A percentile compares a stretch with the other conserved stretches of the same genome.
These are phyloP conservation scores for Melospiza melodia DNA, from an alignment of 2,113 vertebrate genomes.

Conservation along the genomic window DNA sequence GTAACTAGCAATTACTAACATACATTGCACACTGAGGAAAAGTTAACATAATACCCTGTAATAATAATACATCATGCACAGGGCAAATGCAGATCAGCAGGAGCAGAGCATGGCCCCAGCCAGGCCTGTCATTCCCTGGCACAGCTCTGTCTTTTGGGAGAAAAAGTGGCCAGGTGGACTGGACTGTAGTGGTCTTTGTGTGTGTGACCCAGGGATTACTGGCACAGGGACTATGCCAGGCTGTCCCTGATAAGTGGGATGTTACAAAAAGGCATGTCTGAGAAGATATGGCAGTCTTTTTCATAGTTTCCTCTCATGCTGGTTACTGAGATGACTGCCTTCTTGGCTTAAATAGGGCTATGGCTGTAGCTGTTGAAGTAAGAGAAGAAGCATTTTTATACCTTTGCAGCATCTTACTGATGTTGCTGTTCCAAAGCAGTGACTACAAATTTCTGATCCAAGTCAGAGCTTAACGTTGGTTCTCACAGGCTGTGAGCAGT, in stretches of 20 bases:
- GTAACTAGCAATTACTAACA: conserved; percentile 11
- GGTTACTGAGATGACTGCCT: neutral
- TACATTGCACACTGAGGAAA: neutral
- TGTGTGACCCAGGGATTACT: neutral
- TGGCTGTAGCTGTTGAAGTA: neutral
- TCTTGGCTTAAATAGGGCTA: neutral
- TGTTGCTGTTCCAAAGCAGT: neutral
- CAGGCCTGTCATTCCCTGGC: accelerated
- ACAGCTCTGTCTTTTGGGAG: neutral
- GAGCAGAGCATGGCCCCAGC: accelerated
- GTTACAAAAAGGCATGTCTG: neutral
- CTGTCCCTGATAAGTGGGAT: accelerated
- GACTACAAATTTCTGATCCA: neutral
- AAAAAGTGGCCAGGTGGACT: neutral
- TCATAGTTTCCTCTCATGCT: neutral
- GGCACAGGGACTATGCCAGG: neutral
- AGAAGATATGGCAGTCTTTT: neutral
- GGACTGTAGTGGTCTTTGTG: neutral
- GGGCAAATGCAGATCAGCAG: neutral
- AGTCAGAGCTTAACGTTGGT: neutral
- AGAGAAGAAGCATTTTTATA: neutral
- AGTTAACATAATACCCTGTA: neutral
- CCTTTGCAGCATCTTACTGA: neutral
- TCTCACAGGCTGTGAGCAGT: accelerated
- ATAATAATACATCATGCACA: neutral